Base-by-base conservation (phyloP, 2,113 vertebrate genomes). In the Hymenochirus boettgeri region DNA sequence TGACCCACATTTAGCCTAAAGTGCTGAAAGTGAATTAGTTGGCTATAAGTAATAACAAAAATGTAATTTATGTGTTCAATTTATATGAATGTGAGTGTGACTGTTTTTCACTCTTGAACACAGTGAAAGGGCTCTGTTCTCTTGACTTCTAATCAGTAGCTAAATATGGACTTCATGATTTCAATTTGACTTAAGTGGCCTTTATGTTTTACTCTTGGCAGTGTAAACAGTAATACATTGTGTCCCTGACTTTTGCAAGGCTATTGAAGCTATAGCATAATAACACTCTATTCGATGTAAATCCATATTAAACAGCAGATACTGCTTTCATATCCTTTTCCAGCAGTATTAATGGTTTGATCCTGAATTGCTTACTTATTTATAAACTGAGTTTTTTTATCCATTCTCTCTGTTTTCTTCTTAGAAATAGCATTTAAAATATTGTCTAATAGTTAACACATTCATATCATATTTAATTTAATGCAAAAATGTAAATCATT, bases 161-260 rank as follows among this genome's bases (percentile, higher is more conserved):
- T 73, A 51, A 76, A 54, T 75, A 77, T 70, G 70, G 63, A 58
- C 56, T 71, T 70, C 58, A 69, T 51, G 72, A 73, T 71, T 72
- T 73, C 50, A 48, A 31, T 74, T 65, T 21, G 21, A 61, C 57
- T 72, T 77, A 72, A 77, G 70, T 71, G 72, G 62, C 48, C 74
- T 76, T 76, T 72, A 67, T 66, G 59, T 66, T 71, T 63, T 31
- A 70, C 15, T 69, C 56, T 69, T 71, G 71, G 72, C 71, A 67
- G 58, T 1, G 1, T 64, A 62, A 65, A 73, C 73, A 70, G 62
- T 51, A 57, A 61, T 56, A 57, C 15, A 65, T 67, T 73, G 63
- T 75, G 56, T 65, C 61, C 59, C 25, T 1, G 3, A 54, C 39
- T 45, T 73, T 0, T 3, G 69, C 59, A 11, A 9, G 15, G 47